Base-by-base conservation (phyloP, 2,797 vertebrate species). In the Crocidura indochinensis region DNA sequence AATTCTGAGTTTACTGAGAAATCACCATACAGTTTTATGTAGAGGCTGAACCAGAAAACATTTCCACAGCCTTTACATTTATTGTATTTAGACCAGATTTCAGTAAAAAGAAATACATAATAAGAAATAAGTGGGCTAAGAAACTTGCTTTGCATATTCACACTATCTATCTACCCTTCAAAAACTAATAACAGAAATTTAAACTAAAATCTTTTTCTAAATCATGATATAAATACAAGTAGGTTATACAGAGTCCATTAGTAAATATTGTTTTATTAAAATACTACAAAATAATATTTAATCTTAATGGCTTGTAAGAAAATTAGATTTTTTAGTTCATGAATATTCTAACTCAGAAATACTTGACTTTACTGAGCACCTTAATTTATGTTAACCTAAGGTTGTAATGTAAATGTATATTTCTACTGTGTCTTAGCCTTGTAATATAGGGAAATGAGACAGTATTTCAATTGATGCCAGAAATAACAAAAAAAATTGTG, bases 221-320 rank as follows among this genome's bases (percentile, higher is more conserved):
- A 8, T 53, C 27, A 65, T 8, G 4, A 5, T 38, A 29, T 60
- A 49, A 73, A 77, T 56, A n/a, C 67, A 90, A 67, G 47, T 14
- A 2, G 22, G 2, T 47, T 90, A 65, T n/a, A 20, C 31, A 47
- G 20, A 79, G 75, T 27, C 14, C 64, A 24, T 64, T 69, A 53
- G 20, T 86, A 44, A 93, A 62, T 12, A 85, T 62, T 71, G 15
- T 29, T 60, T 81, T 31, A 24, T 69, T 26, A 53, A 51, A 80
- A 76, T 77, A 53, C 6, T 64, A 29, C 11, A 12, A 51, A 75
- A 68, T 9, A 80, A 71, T 51, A 84, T 60, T 26, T 74, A 81
- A 68, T 72, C 4, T 72, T 24, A 77, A 65, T 72, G 47, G 12
- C 14, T 77, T 67, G 12, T 0, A 29, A 71, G 71, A 47, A 46